A percentile compares a stretch with the other conserved stretches of the same genome.
Evolutionary conservation across 2,113 vertebrate species (phyloP).

Genomic region (Oryzias woworae): DNA sequence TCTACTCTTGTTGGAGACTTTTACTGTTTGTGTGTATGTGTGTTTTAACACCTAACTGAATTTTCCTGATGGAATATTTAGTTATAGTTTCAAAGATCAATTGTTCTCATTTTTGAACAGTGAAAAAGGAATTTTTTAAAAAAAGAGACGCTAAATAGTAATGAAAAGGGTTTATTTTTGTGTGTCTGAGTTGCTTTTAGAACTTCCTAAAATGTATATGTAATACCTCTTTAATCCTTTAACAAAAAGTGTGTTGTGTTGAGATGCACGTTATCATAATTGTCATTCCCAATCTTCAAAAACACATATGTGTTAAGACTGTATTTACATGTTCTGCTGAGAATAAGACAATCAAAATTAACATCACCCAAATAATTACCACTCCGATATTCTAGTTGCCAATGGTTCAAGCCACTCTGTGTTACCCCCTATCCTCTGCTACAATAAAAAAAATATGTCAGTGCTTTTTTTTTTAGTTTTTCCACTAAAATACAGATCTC

Average conservation of each 20-base stretch:
- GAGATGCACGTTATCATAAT: conserved; percentile 92
- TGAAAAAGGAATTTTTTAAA: background rate
- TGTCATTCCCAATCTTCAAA: conserved; percentile 89
- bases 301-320: conserved; percentile 94
- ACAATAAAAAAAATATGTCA: conserved; percentile 96
- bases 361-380: conserved; percentile 88
- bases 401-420: conserved; percentile 90
- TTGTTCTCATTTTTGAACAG: conserved; percentile 35
- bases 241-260: conserved; percentile 88
- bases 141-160: conserved; percentile 44
- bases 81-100: conserved; percentile 22
- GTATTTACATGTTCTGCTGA: conserved; percentile 85
- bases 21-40: background rate
- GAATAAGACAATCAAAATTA: conserved; percentile 98
- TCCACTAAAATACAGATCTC: conserved; percentile 76
- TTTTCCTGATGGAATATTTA: no score
- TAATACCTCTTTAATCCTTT: conserved; percentile 55
- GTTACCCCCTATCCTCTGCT: conserved; percentile 85
- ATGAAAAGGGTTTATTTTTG: conserved; percentile 60
- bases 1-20: conserved; percentile 9
- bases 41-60: conserved; percentile 1
- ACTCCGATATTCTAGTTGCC: conserved; percentile 96
- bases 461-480: conserved; percentile 82
- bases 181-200: no score
- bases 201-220: no score